Evolutionary conservation across 1,140 invertebrate genomes (phyloP), one percentile per base, ranked within the genome.

Genomic region (Caenorhabditis briggsae): DNA sequence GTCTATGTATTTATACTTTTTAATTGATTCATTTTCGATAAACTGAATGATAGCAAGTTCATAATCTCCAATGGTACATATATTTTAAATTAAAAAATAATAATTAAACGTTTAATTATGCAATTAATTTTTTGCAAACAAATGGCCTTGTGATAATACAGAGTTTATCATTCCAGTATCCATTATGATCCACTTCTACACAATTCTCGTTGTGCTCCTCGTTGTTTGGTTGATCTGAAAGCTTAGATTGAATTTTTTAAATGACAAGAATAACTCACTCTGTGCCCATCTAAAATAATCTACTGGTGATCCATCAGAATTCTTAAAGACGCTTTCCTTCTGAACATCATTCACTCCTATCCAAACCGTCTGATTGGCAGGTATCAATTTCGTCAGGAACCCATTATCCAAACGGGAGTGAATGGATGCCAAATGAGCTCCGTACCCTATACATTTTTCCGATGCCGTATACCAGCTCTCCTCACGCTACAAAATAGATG

Each of bases 181-280:
- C 84, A n/a, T 53, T 85, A n/a, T 65, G 84, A 11, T 50, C 58
- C 23, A 85, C 65, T 65, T 85, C 84, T 1, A 85, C 84, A 48
- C 84, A 85, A 46, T 85, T 85, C 53, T 85, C 84, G 55, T 85
- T 85, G 84, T 85, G 84, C 25, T 85, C 65, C 23, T 85, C 43
- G 53, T 85, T 85, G 43, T 85, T 53, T 5, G 84, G 84, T 46
- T 85, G 84, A 2, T 65, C 84, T 84, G 83, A 64, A 84, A 61
- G 33, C 5, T 33, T 33, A 33, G 33, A 2, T 33, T 33, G 1
- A n/a, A n/a, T 3, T 33, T 33, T 33, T 33, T 33, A 2, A 1
- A 3, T 33, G 33, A 33, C 33, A 33, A 3, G 3, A 33, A 33
- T 33, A 56, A 58, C 82, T 33, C 23, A 85, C 84, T 50, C 12